Evolutionary conservation across 2,113 vertebrate genomes (phyloP), one percentile per base, ranked within the genome.

Genomic region (Carassius auratus): DNA sequence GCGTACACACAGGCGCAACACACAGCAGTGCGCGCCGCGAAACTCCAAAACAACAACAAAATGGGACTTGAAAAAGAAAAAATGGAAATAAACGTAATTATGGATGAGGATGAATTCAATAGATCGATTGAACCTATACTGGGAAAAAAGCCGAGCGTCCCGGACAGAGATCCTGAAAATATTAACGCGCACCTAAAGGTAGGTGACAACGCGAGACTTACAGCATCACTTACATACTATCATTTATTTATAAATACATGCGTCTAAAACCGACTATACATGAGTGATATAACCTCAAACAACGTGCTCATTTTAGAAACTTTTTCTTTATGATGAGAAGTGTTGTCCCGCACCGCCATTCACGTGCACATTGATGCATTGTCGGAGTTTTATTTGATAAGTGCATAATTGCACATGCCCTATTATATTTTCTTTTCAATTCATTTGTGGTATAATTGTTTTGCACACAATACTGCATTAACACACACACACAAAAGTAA

Each of bases 21-120:
- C 50, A 85, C 8, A 71, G 33, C 48, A 87, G 73, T 0, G 36
- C 4, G 62, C 50, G 89, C 76, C 61, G 81, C 68, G 81, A 80
- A 52, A 69, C 81, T 81, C 83, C 86, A 76, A 84, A 88, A 55
- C 84, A 2, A 76, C 6, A 52, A 71, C 9, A 90, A 84, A 87
- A 98, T 98, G 97, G 97, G 96, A 81, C 91, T 97, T 87, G 96
- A 97, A 87, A 96, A 93, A n/a, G 96, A 97, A 91, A 96, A 94
- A 75, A 90, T 89, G 19, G 96, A 97, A 71, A 94, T 93, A 2
- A 95, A 95, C 64, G 94, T 97, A 23, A 95, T 96, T 71, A 94
- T 98, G 96, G 95, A 96, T 62, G 95, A 96, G 5, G 96, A 96
- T 13, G 92, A 93, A 88, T 96, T 96, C 90, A 94, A 94, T 89